Evolutionary conservation across 1,140 invertebrate species (phyloP), one percentile per base, ranked within the genome.

Genomic region (Anoplophora glabripennis): DNA sequence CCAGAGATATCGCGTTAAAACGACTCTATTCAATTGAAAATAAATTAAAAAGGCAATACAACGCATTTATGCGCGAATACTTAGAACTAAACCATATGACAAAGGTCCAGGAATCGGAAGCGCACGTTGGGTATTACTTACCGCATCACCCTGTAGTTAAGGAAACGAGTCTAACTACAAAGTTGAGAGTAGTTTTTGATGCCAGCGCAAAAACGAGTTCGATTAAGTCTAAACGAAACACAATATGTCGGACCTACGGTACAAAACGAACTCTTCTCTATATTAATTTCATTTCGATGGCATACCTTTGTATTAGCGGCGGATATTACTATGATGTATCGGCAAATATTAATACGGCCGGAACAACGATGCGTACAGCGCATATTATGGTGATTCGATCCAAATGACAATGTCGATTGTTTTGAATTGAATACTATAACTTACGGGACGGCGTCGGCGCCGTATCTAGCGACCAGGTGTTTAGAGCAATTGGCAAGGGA

Each of bases 301-400:
- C 66, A 76, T 53, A 49, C 37, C 14, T 49, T 75, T 36, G 72
- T 68, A 18, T 61, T 80, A 9, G 59, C 64, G 11, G 70, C 70
- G 10, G 78, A 80, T 55, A 70, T 78, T 3, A 63, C 63, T 11
- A 72, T 76, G 47, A 76, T 76, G 66, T 79, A 75, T 49, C 46
- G 70, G 11, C 73, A 77, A 62, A 68, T 77, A 11, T 60, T 68
- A 38, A 55, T 66, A 7, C 21, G 11, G 35, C 18, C n/a, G n/a
- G 44, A 55, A 36, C 41, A 73, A 56, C 12, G 42, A 14, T 37
- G 62, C 36, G 70, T 59, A 51, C 72, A 77, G 57, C 17, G 61
- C 42, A 70, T 77, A 18, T 42, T 75, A 2, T 75, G 73, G 67
- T 60, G 73, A 18, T 10, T 54, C 15, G 34, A 56, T 0, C 35